These are phyloP conservation scores for Liasis olivaceus DNA, from an alignment of 2,797 vertebrate species.

Conservation along the genomic window DNA sequence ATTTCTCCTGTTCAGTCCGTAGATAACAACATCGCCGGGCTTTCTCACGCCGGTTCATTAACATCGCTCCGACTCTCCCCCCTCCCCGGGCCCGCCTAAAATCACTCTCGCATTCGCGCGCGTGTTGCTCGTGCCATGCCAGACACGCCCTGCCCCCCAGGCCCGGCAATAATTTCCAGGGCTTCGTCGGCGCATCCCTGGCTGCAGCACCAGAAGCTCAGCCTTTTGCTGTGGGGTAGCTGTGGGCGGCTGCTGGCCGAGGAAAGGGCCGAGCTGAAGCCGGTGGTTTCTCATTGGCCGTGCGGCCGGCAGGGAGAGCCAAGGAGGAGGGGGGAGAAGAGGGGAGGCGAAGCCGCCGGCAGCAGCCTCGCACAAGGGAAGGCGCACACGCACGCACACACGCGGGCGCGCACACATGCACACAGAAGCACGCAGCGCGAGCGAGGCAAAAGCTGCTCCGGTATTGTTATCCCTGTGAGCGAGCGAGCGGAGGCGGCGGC, in stretches of 20 bases:
- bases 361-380: conserved; percentile 48
- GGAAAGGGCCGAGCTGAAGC: conserved; percentile 40
- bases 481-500: conserved; percentile 49
- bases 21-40: not conserved
- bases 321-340: conserved; percentile 29
- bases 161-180: conserved; percentile 10
- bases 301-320: conserved; percentile 61
- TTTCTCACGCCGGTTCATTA: not conserved
- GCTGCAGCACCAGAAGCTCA: conserved; percentile 1
- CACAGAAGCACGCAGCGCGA: conserved; percentile 18
- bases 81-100: not conserved
- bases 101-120: not conserved
- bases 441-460: conserved; percentile 31
- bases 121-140: not conserved
- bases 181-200: conserved; percentile 45
- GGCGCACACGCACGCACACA: conserved; percentile 19
- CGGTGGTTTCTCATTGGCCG: conserved; percentile 68
- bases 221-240: conserved; percentile 26
- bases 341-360: conserved; percentile 50
- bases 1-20: not conserved
- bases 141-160: not conserved
- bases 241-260: conserved; percentile 46
- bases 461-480: conserved; percentile 62
- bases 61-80: not conserved
- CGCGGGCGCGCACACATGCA: conserved; percentile 18